Percentiles rank a stretch among this genome's conserved stretches.
Evolutionary conservation across 2,113 vertebrate genomes (phyloP).

Genomic region (Hemibates koningsi): DNA sequence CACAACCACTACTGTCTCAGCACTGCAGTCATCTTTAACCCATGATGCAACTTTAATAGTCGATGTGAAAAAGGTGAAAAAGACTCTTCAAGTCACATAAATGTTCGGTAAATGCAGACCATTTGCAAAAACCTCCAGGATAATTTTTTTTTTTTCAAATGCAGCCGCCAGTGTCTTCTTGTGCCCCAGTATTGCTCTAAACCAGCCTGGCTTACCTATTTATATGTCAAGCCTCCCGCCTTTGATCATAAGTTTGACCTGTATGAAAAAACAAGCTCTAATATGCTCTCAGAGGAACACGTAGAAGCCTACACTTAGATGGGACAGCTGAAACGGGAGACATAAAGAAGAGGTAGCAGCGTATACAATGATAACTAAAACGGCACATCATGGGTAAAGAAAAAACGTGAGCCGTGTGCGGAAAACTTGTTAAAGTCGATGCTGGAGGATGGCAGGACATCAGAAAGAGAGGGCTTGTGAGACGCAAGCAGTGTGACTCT

Average conservation of each 20-base stretch:
- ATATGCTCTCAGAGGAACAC: constrained; percentile 41
- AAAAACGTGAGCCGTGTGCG: not conserved
- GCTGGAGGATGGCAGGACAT: not conserved
- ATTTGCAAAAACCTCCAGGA: not conserved
- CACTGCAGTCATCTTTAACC: not conserved
- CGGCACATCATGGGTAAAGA: not conserved
- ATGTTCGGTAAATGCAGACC: not conserved
- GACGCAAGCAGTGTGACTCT: not conserved
- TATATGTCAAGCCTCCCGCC: not conserved
- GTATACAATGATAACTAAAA: not conserved
- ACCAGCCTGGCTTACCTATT: not conserved
- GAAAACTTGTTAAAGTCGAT: not conserved
- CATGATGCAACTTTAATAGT: not conserved
- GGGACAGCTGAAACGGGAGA: not conserved
- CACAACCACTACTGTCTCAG: not conserved
- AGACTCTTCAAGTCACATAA: not conserved
- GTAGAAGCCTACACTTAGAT: not conserved
- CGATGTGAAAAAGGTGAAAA: not conserved
- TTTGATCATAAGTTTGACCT: constrained; percentile 19
- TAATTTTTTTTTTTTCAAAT: not conserved
- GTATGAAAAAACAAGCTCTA: constrained; percentile 56
- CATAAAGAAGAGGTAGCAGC: not conserved
- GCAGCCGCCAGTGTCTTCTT: not conserved
- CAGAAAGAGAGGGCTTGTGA: not conserved
- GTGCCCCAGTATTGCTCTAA: not conserved